Conservation (phyloP, 2,113 vertebrate species). For the Campylomormyrus tamandua region DNA sequence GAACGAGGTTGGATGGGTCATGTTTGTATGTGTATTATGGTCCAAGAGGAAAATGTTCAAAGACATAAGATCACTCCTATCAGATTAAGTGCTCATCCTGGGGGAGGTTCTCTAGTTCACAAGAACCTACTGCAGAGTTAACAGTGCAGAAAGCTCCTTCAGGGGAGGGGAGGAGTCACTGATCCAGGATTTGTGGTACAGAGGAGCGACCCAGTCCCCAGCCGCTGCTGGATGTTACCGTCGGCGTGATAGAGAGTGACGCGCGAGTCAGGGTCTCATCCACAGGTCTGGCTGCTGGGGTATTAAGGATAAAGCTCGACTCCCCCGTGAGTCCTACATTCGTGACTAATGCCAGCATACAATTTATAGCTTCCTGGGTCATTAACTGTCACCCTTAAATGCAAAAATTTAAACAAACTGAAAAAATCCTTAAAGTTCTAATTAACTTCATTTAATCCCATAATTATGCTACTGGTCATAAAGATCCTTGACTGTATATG, state of each 20-base stretch:
- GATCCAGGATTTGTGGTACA: background rate
- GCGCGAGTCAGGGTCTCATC: background rate
- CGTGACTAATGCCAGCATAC: background rate
- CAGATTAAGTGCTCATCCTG: background rate
- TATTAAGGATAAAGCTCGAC: background rate
- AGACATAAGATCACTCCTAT: background rate
- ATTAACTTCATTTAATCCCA: background rate
- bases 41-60: background rate
- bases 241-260: background rate
- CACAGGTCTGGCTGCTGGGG: background rate
- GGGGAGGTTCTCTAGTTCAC: background rate
- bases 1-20: background rate
- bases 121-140: background rate
- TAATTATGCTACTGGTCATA: background rate
- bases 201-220: background rate
- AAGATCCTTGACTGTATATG: background rate
- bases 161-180: background rate
- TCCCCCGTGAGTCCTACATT: background rate
- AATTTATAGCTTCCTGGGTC: background rate
- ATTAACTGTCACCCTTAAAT: background rate
- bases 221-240: background rate
- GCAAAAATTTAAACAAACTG: background rate
- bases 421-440: background rate
- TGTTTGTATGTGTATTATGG: background rate
- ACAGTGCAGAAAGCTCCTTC: background rate